Conservation (phyloP, 2,113 vertebrate genomes). For the Rhea americana region DNA sequence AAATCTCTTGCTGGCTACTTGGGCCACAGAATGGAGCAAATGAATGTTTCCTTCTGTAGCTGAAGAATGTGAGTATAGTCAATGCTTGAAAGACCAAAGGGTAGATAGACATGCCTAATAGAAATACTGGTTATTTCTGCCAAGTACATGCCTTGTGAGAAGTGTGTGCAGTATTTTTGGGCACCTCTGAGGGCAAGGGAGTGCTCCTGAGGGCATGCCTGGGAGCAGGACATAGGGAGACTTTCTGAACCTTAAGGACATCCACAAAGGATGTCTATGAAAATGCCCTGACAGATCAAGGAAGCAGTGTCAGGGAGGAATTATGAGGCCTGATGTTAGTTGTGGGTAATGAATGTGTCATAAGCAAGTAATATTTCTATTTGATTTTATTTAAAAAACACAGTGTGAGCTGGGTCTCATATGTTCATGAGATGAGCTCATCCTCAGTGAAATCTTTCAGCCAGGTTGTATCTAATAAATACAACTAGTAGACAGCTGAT, state of each 20-base stretch:
- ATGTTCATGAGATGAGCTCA: neutral
- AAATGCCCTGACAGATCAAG: neutral
- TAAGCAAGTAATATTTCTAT: neutral
- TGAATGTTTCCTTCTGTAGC: slow-evolving; percentile 1
- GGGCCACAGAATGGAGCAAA: slow-evolving; percentile 32
- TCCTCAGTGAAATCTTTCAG: neutral
- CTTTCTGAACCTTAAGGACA: slow-evolving; percentile 10
- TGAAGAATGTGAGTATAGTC: slow-evolving; percentile 12
- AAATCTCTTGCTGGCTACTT: slow-evolving; percentile 22
- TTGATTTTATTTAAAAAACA: neutral
- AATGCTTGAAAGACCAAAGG: slow-evolving; percentile 42
- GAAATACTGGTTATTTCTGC: slow-evolving; percentile 57
- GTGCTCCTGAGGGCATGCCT: neutral
- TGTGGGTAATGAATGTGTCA: neutral
- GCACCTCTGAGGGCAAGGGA: neutral
- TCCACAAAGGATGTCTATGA: neutral
- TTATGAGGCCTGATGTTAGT: neutral
- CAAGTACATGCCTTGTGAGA: slow-evolving; percentile 17
- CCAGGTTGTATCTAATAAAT: neutral
- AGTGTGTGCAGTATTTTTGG: slow-evolving; percentile 24
- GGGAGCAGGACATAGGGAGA: neutral
- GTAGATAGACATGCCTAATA: neutral
- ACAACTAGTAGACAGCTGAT: neutral
- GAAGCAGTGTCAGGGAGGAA: neutral
- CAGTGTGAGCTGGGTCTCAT: neutral